Base-by-base conservation (phyloP, 2,113 vertebrate species). In the Amphiprion ocellaris region DNA sequence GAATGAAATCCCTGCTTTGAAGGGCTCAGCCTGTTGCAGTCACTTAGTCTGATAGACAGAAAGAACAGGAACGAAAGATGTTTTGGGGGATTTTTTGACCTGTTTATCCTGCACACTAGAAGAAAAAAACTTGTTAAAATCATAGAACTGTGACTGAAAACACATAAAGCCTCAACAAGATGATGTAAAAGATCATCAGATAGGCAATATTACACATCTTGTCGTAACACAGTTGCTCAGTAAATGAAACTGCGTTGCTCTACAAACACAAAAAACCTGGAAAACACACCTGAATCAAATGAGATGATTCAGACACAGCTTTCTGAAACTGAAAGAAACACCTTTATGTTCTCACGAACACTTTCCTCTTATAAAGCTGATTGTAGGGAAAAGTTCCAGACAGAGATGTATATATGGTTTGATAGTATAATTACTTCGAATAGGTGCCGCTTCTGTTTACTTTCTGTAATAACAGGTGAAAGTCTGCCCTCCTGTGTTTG, bases 401-500 rank as follows among this genome's bases (percentile, higher is more conserved):
- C 33, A 37, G 33, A 37, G 7, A 37, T 37, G 33, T 37, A 37
- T 55, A 41, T 30, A 41, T 4, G 23, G 10, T 47, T 24, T 69
- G 17, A 65, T 15, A 12, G 58, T 26, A 10, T 37, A 7, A 53
- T 30, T 37, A 37, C 7, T 37, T 10, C 9, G 9, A 37, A 37
- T 37, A 7, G 4, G 33, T 37, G 33, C 33, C 33, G 8, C 7
- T 9, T 9, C 41, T 9, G 16, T 62, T 52, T 10, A 5, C 4
- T 56, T 23, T 6, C 49, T 2, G 24, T n/a, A 28, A 86, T 79
- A 84, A 33, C 44, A 79, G 77, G 65, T 58, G 12, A 21, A 72
- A 79, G 58, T 75, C 47, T 37, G 88, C 82, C 90, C 72, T 74
- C 90, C 89, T 46, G 87, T 91, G 92, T 58, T 74, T 33, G 1